A percentile compares a stretch with the other conserved stretches of the same genome.
Evolutionary conservation across 1,140 invertebrate genomes (phyloP).

Genomic region (Procambarus clarkii): DNA sequence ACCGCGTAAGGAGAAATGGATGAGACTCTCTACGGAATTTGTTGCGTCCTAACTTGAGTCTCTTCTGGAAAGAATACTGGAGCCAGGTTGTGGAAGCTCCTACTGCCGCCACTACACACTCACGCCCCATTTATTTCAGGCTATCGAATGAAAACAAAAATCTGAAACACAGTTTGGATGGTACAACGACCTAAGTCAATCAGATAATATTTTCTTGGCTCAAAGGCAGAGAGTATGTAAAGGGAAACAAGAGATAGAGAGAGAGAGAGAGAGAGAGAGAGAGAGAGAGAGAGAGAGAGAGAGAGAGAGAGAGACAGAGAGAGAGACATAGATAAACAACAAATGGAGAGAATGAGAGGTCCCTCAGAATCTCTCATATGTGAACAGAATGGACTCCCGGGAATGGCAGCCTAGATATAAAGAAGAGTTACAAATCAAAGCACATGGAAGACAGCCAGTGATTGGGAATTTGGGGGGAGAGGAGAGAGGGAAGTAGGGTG

Average conservation of each 20-base stretch:
- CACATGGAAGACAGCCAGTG: neutral
- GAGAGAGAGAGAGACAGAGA: too few species aligned
- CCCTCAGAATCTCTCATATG: too few species aligned
- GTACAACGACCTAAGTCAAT: neutral
- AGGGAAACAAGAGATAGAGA: too few species aligned
- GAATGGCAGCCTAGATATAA: too few species aligned
- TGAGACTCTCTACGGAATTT: too few species aligned
- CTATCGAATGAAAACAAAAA: neutral
- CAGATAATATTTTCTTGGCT: neutral
- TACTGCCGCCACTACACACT: neutral
- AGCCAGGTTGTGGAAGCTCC: neutral
- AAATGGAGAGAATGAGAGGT: too few species aligned
- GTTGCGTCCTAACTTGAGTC: too few species aligned
- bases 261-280: too few species aligned
- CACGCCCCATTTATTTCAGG: neutral
- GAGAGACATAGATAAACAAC: neutral
- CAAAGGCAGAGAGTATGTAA: neutral
- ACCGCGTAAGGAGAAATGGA: neutral
- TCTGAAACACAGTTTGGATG: neutral
- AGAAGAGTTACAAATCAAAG: neutral
- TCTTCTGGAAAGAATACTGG: too few species aligned
- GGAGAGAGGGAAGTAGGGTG: neutral
- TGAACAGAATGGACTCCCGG: too few species aligned
- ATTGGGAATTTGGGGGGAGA: neutral
- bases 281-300: too few species aligned